These are phyloP conservation scores for Hydraecia micacea DNA, from an alignment of 2,888 invertebrate species.

Conservation along the genomic window DNA sequence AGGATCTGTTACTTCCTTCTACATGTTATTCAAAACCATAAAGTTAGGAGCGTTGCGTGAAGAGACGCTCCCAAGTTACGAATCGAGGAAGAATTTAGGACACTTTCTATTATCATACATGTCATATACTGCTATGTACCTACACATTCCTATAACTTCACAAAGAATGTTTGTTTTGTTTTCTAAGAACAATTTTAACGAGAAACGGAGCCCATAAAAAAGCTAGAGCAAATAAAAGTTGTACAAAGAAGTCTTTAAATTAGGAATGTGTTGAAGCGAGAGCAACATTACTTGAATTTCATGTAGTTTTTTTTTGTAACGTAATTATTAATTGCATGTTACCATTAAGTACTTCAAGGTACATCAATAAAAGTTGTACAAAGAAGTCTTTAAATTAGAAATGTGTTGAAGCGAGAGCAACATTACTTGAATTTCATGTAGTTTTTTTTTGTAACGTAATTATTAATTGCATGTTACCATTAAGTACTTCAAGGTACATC, in stretches of 20 bases:
- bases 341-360: neutral
- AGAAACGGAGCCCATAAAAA: slow-evolving; percentile 44
- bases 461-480: neutral
- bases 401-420: neutral
- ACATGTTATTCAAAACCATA: slow-evolving; percentile 3
- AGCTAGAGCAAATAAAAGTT: slow-evolving; percentile 25
- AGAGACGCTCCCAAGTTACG: slow-evolving; percentile 37
- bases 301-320: neutral
- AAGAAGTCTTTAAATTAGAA: neutral
- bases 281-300: neutral
- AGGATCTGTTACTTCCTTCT: neutral
- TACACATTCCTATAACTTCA: slow-evolving; percentile 27
- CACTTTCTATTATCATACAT: slow-evolving; percentile 51
- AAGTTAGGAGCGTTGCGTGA: neutral
- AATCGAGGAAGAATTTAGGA: slow-evolving; percentile 44
- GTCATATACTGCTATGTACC: slow-evolving; percentile 35
- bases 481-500: neutral
- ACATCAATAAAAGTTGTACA: slow-evolving; percentile 30
- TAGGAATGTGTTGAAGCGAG: neutral
- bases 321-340: neutral
- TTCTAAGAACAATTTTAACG: slow-evolving; percentile 49
- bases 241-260: slow-evolving; percentile 1
- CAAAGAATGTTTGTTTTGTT: slow-evolving; percentile 42
- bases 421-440: neutral
- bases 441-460: neutral